Conservation (phyloP, 2,113 vertebrate species). For the Alligator mississippiensis region DNA sequence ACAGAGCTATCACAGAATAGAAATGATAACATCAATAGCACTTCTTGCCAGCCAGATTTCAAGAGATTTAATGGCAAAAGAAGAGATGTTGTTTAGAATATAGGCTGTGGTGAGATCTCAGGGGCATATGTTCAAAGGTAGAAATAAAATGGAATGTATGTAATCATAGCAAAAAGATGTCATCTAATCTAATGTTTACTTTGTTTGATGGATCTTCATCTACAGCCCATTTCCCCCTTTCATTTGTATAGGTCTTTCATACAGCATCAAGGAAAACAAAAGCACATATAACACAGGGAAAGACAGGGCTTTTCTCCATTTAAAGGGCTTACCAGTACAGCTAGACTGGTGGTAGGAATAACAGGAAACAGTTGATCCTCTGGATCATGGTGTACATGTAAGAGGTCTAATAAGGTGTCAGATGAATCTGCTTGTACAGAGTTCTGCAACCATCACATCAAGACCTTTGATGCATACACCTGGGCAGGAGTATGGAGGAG, state of each 20-base stretch:
- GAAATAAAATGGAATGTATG: background rate
- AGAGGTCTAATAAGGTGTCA: too few relatives aligned
- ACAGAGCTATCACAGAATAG: background rate
- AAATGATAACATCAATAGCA: background rate
- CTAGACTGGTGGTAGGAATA: too few relatives aligned
- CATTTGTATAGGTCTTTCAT: background rate
- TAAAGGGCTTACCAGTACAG: too few relatives aligned
- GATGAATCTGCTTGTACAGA: too few relatives aligned
- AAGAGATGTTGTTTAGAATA: background rate
- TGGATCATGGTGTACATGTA: too few relatives aligned
- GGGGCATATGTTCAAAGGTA: background rate
- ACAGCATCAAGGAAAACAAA: background rate
- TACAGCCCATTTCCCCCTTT: background rate
- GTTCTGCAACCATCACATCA: too few relatives aligned
- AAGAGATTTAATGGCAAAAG: background rate
- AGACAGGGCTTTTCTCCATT: background rate
- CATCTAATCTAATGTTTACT: background rate
- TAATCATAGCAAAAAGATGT: too few relatives aligned
- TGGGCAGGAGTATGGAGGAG: too few relatives aligned
- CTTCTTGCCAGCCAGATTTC: background rate
- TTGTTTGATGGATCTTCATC: background rate
- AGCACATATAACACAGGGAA: background rate
- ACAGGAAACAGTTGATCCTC: too few relatives aligned
- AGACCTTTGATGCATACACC: too few relatives aligned
- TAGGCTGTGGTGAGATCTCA: background rate